Evolutionary conservation across 2,797 vertebrate genomes (phyloP).

Genomic region (Perodicticus potto): DNA sequence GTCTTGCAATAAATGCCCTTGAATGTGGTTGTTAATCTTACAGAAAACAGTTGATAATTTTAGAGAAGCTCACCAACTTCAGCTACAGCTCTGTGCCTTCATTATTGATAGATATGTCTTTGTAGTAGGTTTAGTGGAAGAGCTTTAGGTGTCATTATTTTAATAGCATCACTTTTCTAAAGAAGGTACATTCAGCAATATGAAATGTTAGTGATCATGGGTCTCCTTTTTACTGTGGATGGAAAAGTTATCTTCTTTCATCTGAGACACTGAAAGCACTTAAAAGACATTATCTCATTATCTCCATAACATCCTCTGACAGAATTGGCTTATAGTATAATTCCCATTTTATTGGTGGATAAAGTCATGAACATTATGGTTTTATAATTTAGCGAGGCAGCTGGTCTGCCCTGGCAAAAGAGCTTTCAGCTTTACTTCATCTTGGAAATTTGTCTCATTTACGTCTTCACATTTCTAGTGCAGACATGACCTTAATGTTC

Average conservation of each 20-base stretch:
- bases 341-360: slow-evolving; percentile 78
- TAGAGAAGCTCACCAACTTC: not conserved
- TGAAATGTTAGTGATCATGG: slow-evolving; percentile 71
- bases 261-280: slow-evolving; percentile 74
- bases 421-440: slow-evolving; percentile 73
- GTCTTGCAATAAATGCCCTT: not conserved
- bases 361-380: slow-evolving; percentile 71
- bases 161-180: slow-evolving; percentile 76
- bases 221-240: slow-evolving; percentile 47
- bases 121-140: slow-evolving; percentile 8
- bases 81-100: not conserved
- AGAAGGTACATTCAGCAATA: slow-evolving; percentile 67
- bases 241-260: slow-evolving; percentile 70
- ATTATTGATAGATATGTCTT: slow-evolving; percentile 57
- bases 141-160: slow-evolving; percentile 70
- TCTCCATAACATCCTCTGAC: slow-evolving; percentile 66
- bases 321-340: slow-evolving; percentile 71
- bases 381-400: slow-evolving; percentile 76
- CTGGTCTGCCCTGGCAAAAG: slow-evolving; percentile 45
- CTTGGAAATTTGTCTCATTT: slow-evolving; percentile 76
- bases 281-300: slow-evolving; percentile 81
- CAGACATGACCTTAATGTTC: slow-evolving; percentile 68
- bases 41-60: slow-evolving; percentile 29
- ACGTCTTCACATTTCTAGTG: slow-evolving; percentile 70
- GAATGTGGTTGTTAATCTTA: not conserved